Percentiles rank a stretch among this genome's conserved stretches.
Evolutionary conservation across 2,888 invertebrate genomes (phyloP).

Genomic region (Mesodorylaimus sp.): DNA sequence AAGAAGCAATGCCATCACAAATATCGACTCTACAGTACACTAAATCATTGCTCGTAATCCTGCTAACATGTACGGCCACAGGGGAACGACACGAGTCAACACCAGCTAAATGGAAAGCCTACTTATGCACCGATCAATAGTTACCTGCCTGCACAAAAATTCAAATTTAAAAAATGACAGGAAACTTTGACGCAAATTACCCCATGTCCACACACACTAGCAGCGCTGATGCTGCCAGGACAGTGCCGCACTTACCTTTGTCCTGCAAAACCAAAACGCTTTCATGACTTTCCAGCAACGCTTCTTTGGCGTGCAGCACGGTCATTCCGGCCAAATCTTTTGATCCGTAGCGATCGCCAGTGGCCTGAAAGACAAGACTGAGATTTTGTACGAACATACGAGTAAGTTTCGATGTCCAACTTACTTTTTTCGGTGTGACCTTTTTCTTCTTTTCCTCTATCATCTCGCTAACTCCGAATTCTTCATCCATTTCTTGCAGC

Average conservation of each 20-base stretch:
- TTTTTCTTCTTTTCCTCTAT: constrained; percentile 53
- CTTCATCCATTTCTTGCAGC: constrained; percentile 81
- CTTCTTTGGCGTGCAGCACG: constrained; percentile 51
- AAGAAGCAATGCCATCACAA: no score
- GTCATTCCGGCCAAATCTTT: constrained; percentile 57
- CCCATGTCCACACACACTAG: no score
- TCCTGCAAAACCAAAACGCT: constrained; percentile 83
- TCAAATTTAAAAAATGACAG: no score
- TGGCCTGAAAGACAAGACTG: no score
- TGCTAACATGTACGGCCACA: neutral
- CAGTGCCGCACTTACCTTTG: constrained; percentile 41
- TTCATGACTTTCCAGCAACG: constrained; percentile 36
- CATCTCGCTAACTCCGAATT: constrained; percentile 68
- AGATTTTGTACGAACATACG: no score
- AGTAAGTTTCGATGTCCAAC: no score
- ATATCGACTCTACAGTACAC: constrained; percentile 3
- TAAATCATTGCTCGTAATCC: neutral
- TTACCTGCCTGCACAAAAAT: neutral
- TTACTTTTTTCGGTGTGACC: no score
- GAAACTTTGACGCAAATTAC: no score
- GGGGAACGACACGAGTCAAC: no score
- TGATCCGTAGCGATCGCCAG: constrained; percentile 50
- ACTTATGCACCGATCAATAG: constrained; percentile 1
- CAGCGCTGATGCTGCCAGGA: no score
- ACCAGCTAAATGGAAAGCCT: constrained; percentile 4